A percentile compares a stretch with the other conserved stretches of the same genome.
Evolutionary conservation across 1,140 invertebrate genomes (phyloP).

Genomic region (Magallana gigas): DNA sequence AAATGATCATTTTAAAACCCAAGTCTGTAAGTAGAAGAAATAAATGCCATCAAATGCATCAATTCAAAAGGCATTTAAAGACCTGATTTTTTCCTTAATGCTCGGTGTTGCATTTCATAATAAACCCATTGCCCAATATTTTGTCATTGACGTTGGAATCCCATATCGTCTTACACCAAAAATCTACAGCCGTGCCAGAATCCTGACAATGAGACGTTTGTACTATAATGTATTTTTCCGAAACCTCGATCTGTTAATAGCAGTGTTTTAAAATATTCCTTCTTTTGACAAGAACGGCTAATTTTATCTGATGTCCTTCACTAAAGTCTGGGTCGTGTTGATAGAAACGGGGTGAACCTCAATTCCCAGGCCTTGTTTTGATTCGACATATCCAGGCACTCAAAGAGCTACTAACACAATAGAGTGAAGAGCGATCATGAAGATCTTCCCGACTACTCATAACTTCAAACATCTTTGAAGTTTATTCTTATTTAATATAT

Average conservation of each 20-base stretch:
- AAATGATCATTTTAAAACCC: too few relatives aligned
- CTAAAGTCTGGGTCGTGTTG: not conserved
- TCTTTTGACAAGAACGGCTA: not conserved
- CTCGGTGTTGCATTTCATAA: not conserved
- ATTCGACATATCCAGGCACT: too few relatives aligned
- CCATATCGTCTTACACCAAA: not conserved
- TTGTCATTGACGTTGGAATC: not conserved
- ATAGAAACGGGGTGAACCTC: not conserved
- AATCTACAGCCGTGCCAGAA: not conserved
- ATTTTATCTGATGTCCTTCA: conserved; percentile 5
- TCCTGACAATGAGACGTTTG: not conserved
- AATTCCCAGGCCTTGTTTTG: too few relatives aligned
- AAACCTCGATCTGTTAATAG: not conserved
- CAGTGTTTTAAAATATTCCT: not conserved
- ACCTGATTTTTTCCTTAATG: too few relatives aligned
- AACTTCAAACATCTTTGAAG: too few relatives aligned
- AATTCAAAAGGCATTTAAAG: too few relatives aligned
- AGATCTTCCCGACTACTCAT: too few relatives aligned
- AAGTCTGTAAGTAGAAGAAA: too few relatives aligned
- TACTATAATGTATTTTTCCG: not conserved
- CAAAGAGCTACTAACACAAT: too few relatives aligned
- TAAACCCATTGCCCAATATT: not conserved
- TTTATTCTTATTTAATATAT: too few relatives aligned
- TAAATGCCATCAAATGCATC: too few relatives aligned
- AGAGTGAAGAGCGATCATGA: too few relatives aligned